Conservation (phyloP, 2,113 vertebrate species). For the Ceyx melanurus region DNA sequence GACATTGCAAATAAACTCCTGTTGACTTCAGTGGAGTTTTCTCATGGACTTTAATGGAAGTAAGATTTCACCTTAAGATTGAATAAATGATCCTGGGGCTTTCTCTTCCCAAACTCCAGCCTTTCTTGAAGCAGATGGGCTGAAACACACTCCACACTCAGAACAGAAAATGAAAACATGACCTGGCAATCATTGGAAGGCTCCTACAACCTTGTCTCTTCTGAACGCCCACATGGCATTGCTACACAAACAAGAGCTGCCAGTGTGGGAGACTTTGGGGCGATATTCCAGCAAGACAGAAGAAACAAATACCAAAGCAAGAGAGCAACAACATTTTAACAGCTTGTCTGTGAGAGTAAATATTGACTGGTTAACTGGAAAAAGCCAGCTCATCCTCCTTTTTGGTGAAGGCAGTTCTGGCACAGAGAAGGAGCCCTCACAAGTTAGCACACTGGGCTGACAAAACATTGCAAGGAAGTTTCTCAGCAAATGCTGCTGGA, state of each 20-base stretch:
- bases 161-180: neutral
- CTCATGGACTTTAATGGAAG: neutral
- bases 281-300: conserved; percentile 34
- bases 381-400: conserved; percentile 21
- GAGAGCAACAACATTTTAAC: conserved; percentile 1
- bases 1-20: neutral
- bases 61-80: neutral
- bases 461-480: neutral
- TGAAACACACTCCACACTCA: neutral
- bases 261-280: conserved; percentile 36
- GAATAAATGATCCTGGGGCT: neutral
- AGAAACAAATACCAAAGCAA: conserved; percentile 31
- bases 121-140: neutral
- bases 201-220: neutral
- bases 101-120: neutral
- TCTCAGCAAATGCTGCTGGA: neutral
- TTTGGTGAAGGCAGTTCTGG: neutral
- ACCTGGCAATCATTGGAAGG: neutral
- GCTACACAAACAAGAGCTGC: conserved; percentile 33
- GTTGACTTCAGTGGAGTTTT: neutral
- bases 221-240: neutral
- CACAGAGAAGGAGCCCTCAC: neutral
- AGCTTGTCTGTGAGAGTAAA: conserved; percentile 49
- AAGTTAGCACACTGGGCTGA: neutral
- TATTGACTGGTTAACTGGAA: conserved; percentile 23